Conservation (phyloP, 2,888 invertebrate genomes). For the Salticus scenicus region DNA sequence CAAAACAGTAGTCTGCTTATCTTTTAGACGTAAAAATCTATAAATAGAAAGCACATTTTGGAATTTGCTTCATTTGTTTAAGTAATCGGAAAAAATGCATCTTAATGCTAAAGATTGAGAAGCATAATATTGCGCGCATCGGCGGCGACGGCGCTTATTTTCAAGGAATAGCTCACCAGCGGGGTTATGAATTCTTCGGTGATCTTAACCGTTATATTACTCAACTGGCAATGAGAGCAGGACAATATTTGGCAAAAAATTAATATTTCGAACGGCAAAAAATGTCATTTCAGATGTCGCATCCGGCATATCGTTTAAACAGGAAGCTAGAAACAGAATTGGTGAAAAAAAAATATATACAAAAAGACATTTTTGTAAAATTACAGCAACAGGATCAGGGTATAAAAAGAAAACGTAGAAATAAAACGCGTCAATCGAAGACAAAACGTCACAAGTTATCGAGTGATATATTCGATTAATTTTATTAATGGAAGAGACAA, state of each 20-base stretch:
- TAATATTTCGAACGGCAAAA: not conserved
- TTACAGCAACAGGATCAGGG: conserved; percentile 18
- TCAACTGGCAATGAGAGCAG: not conserved
- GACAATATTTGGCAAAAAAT: conserved; percentile 21
- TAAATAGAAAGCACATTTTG: not conserved
- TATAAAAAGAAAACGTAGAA: conserved; percentile 10
- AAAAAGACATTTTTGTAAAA: conserved; percentile 27
- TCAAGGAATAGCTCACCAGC: conserved; percentile 1
- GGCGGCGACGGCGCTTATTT: conserved; percentile 21
- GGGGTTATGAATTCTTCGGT: conserved; percentile 32
- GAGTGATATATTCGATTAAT: not conserved
- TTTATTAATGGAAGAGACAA: not conserved
- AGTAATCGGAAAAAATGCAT: conserved; percentile 3
- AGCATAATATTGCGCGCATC: conserved; percentile 23
- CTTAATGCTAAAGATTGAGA: conserved; percentile 22
- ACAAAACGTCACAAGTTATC: too few relatives aligned
- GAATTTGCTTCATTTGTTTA: not conserved
- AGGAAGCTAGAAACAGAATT: not conserved
- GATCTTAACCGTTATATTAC: conserved; percentile 17
- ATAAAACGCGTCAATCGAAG: too few relatives aligned
- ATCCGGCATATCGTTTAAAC: conserved; percentile 17
- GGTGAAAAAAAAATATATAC: conserved; percentile 11
- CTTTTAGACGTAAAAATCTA: not conserved
- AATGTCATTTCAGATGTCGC: conserved; percentile 19
- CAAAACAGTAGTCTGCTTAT: conserved; percentile 10